A percentile compares a stretch with the other conserved stretches of the same genome.
Conservation (phyloP, 30 jellyfish, hydroid and myxozoan genomes). For the Hydra vulgaris region DNA sequence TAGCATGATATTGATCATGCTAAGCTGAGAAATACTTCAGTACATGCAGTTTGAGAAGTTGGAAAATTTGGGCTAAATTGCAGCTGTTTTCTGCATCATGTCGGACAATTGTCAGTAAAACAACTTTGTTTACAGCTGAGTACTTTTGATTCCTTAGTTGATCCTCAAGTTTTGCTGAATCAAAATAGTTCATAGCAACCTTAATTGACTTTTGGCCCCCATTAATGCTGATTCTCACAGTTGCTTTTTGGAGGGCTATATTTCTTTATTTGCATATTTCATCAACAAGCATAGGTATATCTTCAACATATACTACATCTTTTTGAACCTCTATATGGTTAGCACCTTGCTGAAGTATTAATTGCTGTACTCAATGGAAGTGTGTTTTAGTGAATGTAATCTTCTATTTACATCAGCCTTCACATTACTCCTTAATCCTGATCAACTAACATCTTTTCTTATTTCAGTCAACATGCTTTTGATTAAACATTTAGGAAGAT, state of each 20-base stretch:
- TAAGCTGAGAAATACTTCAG: background rate
- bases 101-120: background rate
- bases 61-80: background rate
- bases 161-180: background rate
- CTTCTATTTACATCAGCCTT: background rate
- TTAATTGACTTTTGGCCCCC: background rate
- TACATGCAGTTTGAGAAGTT: background rate
- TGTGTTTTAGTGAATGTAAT: background rate
- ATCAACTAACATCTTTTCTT: no score
- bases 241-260: background rate
- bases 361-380: background rate
- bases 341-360: background rate
- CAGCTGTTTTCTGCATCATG: background rate
- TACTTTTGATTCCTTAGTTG: background rate
- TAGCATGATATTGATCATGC: background rate
- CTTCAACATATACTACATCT: background rate
- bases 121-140: background rate
- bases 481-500: no score
- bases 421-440: no score
- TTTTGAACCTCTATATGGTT: background rate
- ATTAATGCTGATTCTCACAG: background rate
- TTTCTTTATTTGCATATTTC: background rate
- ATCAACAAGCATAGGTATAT: background rate
- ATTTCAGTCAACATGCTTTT: no score
- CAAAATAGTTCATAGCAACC: background rate